Percentiles rank a stretch among this genome's conserved stretches.
Evolutionary conservation across 1,140 invertebrate genomes (phyloP).

Genomic region (Caenorhabditis tropicalis): DNA sequence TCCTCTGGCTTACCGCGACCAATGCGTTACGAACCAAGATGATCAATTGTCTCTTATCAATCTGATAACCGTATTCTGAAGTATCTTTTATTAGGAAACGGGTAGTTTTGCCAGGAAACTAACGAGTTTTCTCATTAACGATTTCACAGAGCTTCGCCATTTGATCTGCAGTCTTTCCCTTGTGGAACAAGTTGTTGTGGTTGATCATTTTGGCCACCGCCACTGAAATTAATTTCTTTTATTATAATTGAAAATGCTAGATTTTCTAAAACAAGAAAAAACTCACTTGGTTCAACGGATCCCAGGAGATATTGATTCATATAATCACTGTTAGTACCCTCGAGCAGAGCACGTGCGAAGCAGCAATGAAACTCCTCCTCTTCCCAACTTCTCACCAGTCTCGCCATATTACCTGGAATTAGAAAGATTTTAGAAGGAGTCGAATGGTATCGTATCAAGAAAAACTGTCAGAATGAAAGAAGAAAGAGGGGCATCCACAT

Average conservation of each 20-base stretch:
- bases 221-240: background rate
- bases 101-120: background rate
- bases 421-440: too few relatives aligned
- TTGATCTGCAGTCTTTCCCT: background rate
- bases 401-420: background rate
- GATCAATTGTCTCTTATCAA: too few relatives aligned
- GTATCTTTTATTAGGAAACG: too few relatives aligned
- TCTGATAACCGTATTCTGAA: too few relatives aligned
- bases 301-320: background rate
- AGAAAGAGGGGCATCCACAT: too few relatives aligned
- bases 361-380: background rate
- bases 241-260: too few relatives aligned
- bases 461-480: too few relatives aligned
- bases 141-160: background rate
- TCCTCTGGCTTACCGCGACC: too few relatives aligned
- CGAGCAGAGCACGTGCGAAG: background rate
- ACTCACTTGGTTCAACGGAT: background rate
- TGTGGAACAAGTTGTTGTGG: slow-evolving; percentile 28
- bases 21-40: too few relatives aligned
- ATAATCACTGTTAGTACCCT: background rate
- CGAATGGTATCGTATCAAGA: too few relatives aligned
- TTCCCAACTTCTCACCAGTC: too few relatives aligned
- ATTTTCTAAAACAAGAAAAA: background rate
- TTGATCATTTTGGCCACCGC: background rate
- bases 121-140: background rate